phyloP scores from a whole-genome alignment of 2,888 invertebrate species.

The Aricia artaxerxes region DNA sequence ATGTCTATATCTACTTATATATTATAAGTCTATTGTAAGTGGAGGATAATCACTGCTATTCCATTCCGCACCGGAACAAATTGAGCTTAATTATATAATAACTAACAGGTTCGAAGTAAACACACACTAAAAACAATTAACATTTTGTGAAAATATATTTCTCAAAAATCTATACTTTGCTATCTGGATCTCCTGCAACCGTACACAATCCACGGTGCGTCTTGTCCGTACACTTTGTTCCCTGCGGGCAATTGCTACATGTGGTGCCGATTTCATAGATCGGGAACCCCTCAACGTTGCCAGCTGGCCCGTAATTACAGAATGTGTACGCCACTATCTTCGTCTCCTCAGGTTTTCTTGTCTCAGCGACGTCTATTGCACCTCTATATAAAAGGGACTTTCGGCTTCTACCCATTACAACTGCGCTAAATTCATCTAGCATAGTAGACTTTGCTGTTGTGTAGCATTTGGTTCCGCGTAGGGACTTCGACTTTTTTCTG shows the following conservation, averaged over 20 bases:
- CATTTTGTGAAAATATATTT: conserved; percentile 12
- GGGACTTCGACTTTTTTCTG: conserved; percentile 49
- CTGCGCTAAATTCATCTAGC: conserved; percentile 54
- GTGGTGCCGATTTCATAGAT: conserved; percentile 66
- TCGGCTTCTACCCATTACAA: background rate
- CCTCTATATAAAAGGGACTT: conserved; percentile 66
- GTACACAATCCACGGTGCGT: conserved; percentile 68
- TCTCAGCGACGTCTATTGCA: conserved; percentile 41
- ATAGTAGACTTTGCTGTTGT: conserved; percentile 46
- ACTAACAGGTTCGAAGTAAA: too few species aligned
- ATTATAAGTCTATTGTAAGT: too few species aligned
- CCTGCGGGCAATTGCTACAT: conserved; percentile 67
- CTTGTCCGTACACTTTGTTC: conserved; percentile 62
- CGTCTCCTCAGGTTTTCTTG: conserved; percentile 49
- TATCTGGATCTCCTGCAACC: conserved; percentile 62
- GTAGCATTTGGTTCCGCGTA: conserved; percentile 61
- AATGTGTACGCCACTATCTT: conserved; percentile 68
- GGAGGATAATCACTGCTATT: too few species aligned
- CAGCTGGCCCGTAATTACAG: conserved; percentile 75
- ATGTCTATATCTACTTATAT: too few species aligned
- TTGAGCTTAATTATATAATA: too few species aligned
- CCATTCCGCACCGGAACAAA: too few species aligned
- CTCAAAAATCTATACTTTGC: conserved; percentile 32
- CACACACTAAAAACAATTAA: background rate
- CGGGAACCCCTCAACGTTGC: conserved; percentile 72